Base-by-base conservation (phyloP, 2,888 invertebrate genomes). In the Aporophyla nigra region DNA sequence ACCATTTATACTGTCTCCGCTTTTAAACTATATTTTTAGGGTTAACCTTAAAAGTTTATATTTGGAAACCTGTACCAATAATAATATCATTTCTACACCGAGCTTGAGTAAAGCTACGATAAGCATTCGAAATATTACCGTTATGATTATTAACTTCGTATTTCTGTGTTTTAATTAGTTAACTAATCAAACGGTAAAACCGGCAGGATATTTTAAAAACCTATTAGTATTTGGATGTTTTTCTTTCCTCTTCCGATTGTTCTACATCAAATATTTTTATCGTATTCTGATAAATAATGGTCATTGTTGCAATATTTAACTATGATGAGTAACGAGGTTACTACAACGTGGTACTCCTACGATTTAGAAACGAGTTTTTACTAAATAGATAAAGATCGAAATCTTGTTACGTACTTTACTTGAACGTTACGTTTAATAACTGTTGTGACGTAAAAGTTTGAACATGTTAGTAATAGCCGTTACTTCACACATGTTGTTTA, bases 1-100 rank as follows among this genome's bases (percentile, higher is more conserved):
- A 93, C 92, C 92, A 93, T 92, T 93, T 91, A 91, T 91, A 89
- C 90, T 88, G 89, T 88, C 84, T 68, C 84, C 84, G 79, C 71
- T 80, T 86, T 78, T 83, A 90, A 90, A 89, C 89, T 87, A 68
- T 79, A 76, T 82, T 89, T 91, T 89, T 87, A 88, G 87, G 88
- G 87, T 90, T 89, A 86, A 89, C 85, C 83, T 86, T 73, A 73
- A 75, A 58, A 62, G n/a, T 62, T 74, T 75, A 75, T 65, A 68
- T 63, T 75, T 69, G 61, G 51, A 69, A 70, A 74, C 61, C 69
- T 67, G 33, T 14, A n/a, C 12, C 56, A 14, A 62, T 61, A 69
- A 33, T 61, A 56, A 68, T 24, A 63, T 78, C 1, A 61, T 61
- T 68, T 53, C 53, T 58, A 59, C 33, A 63, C 16, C 12, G 19